Evolutionary conservation across 2,797 vertebrate genomes (phyloP).

Genomic region (Sebastes nivosus): DNA sequence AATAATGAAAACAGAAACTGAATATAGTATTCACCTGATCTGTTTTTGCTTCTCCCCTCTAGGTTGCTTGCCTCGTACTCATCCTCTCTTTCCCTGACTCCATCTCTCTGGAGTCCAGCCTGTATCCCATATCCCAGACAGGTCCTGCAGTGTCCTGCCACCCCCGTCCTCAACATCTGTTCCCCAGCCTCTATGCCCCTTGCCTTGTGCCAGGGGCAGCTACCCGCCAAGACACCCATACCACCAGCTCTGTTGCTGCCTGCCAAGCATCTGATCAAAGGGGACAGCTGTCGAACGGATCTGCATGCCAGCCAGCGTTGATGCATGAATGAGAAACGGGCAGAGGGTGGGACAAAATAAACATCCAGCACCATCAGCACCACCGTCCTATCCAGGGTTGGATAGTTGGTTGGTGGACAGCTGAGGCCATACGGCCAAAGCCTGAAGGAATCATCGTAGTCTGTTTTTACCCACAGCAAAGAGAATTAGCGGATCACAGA

Average conservation of each 20-base stretch:
- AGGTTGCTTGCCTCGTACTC: constrained; percentile 11
- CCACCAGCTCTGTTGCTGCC: constrained; percentile 29
- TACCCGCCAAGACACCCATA: constrained; percentile 48
- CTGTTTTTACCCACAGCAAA: constrained; percentile 31
- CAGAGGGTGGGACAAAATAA: constrained; percentile 16
- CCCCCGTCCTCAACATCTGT: constrained; percentile 68
- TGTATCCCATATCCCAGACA: constrained; percentile 12
- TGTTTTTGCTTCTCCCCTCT: constrained; percentile 22
- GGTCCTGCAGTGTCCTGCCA: constrained; percentile 25
- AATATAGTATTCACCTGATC: constrained; percentile 1
- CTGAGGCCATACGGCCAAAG: constrained; percentile 16
- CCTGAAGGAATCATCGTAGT: neutral
- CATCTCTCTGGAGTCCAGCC: constrained; percentile 23
- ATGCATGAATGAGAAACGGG: constrained; percentile 59
- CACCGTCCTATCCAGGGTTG: constrained; percentile 1
- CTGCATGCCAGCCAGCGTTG: constrained; percentile 40
- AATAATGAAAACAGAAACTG: constrained; percentile 35
- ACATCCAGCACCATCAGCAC: constrained; percentile 21
- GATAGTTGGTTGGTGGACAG: constrained; percentile 22
- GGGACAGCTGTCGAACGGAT: constrained; percentile 66
- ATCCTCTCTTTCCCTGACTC: neutral
- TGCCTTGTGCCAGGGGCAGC: constrained; percentile 50
- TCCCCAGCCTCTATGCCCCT: constrained; percentile 28
- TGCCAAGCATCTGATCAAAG: constrained; percentile 76
- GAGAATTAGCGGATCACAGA: constrained; percentile 47